Base-by-base conservation (phyloP, 2,113 vertebrate species). In the Progne subis region DNA sequence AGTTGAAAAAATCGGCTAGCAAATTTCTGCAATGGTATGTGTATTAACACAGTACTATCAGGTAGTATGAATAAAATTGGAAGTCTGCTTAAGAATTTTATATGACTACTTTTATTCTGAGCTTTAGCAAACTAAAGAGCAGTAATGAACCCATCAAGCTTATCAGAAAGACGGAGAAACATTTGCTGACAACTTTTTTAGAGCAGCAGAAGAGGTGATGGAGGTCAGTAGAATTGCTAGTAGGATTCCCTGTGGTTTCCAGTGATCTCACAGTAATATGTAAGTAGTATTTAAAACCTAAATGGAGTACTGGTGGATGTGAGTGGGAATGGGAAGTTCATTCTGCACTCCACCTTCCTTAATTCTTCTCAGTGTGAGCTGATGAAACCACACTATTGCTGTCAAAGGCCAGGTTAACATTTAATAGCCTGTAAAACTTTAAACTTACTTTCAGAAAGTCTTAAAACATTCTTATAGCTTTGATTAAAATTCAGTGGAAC, bases 341-440 rank as follows among this genome's bases (percentile, higher is more conserved):
- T 47, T 64, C 52, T 86, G 43, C 0, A 0, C 52, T 93, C 47
- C 28, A 75, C 26, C 55, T 90, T 90, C 72, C 68, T 94, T 77
- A 86, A 60, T 64, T 94, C 75, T 94, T 93, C 4, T 0, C 50
- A 74, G n/a, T 75, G 60, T 83, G 79, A 88, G 92, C 44, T 83
- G 92, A 86, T 81, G 71, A 93, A 97, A 94, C 90, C 79, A 83
- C 82, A 55, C 82, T 74, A 93, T 67, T 93, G 47, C 88, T 94
- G 82, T 95, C 90, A 95, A 88, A 95, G 88, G 92, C 94, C 85
- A 80, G 93, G 93, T 97, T 97, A 97, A 95, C 92, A 72, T 96
- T 96, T 96, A 95, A 96, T 92, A 96, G 92, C 59, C 71, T 90
- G 94, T 95, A 95, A 96, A 97, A 96, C 82, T 95, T 97, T 93